phyloP scores from a whole-genome alignment of 2,797 vertebrate genomes.

The Acanthiza pusilla region DNA sequence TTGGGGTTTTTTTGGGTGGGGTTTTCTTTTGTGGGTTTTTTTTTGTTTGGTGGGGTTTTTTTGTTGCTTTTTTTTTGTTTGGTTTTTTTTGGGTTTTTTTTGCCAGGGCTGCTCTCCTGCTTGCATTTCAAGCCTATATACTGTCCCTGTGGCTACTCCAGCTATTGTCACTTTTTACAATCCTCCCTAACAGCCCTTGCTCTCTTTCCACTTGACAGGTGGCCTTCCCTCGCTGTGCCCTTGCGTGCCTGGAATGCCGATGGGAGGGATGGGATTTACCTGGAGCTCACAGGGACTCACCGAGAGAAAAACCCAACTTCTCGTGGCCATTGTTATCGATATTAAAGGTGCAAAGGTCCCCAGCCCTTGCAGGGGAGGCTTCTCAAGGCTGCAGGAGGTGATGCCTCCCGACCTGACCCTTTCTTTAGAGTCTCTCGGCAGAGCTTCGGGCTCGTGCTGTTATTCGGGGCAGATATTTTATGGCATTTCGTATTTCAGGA shows the following conservation, averaged over 20 bases:
- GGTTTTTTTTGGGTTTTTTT: not conserved
- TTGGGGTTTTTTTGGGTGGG: too few species aligned
- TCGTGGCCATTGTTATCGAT: not conserved
- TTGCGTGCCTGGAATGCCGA: conserved; percentile 23
- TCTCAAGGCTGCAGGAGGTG: not conserved
- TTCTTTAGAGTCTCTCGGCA: not conserved
- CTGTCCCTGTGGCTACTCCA: conserved; percentile 15
- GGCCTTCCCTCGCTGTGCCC: conserved; percentile 5
- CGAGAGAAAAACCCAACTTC: not conserved
- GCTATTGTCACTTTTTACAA: conserved; percentile 36
- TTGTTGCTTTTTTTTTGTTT: too few species aligned
- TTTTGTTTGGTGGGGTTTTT: too few species aligned
- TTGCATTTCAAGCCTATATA: not conserved
- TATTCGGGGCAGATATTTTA: not conserved
- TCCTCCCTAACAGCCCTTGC: conserved; percentile 2
- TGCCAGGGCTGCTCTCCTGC: not conserved
- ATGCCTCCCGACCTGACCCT: not conserved
- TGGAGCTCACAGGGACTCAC: not conserved
- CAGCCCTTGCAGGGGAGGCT: not conserved
- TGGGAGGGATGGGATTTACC: not conserved
- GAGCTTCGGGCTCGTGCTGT: not conserved
- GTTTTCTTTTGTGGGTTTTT: not conserved
- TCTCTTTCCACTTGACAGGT: conserved; percentile 35
- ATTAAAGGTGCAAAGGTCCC: not conserved
- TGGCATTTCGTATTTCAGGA: not conserved